A percentile compares a stretch with the other conserved stretches of the same genome.
phyloP scores from a whole-genome alignment of 2,888 invertebrate genomes.

The Penaeus monodon region DNA sequence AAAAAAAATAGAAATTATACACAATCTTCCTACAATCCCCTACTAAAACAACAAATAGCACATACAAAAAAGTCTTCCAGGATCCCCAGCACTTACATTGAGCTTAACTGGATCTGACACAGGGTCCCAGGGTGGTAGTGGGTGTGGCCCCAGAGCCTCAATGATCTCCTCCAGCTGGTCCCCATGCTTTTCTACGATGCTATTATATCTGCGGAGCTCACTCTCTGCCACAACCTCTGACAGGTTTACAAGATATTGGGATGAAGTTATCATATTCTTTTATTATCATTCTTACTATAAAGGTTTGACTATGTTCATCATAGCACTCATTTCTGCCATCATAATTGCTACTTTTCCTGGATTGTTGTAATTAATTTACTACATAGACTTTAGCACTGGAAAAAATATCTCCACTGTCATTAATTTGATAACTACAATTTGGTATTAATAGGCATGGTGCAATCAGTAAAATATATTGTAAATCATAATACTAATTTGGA shows the following conservation, averaged over 20 bases:
- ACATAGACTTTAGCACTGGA: no score
- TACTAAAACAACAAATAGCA: no score
- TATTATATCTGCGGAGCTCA: conserved; percentile 59
- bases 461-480: no score
- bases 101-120: conserved; percentile 41
- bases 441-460: no score
- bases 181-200: conserved; percentile 62
- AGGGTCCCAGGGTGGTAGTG: conserved; percentile 50
- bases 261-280: not conserved
- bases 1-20: no score
- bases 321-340: not conserved
- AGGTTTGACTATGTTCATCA: not conserved
- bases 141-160: conserved; percentile 57
- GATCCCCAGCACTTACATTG: conserved; percentile 16
- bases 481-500: no score
- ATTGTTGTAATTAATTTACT: no score
- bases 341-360: no score
- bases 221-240: conserved; percentile 61
- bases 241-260: not conserved
- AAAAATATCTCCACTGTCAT: no score
- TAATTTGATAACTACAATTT: no score
- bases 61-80: no score
- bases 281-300: not conserved
- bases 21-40: no score
- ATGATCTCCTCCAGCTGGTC: conserved; percentile 58